A percentile compares a stretch with the other conserved stretches of the same genome.
Evolutionary conservation across 2,113 vertebrate species (phyloP).

Genomic region (Pachycephala philippinensis): DNA sequence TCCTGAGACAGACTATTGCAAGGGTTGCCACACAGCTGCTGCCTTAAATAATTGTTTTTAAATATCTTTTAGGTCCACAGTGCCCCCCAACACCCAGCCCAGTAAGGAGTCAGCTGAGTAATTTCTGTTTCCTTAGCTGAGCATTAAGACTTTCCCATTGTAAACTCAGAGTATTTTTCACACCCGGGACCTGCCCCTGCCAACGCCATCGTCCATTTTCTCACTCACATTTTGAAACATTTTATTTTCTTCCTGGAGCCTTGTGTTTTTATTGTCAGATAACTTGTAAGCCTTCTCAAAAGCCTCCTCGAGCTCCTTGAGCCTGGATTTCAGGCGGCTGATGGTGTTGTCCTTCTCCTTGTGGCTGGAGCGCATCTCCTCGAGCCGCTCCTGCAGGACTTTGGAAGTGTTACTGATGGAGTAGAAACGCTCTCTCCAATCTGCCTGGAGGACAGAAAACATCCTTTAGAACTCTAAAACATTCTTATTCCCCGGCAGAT

Average conservation of each 20-base stretch:
- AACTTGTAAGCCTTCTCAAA: slow-evolving; percentile 80
- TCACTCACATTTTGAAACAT: slow-evolving; percentile 92
- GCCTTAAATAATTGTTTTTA: background rate
- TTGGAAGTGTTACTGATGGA: slow-evolving; percentile 74
- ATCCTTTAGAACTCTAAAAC: background rate
- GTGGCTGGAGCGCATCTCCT: slow-evolving; percentile 79
- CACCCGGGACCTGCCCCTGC: background rate
- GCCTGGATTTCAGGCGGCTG: slow-evolving; percentile 71
- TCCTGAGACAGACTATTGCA: background rate
- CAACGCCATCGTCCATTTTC: background rate
- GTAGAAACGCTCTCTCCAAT: slow-evolving; percentile 84
- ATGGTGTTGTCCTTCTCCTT: slow-evolving; percentile 84
- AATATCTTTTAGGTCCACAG: background rate
- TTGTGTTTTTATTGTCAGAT: slow-evolving; percentile 83
- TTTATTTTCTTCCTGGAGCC: slow-evolving; percentile 83
- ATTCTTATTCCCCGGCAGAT: background rate
- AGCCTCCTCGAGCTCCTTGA: slow-evolving; percentile 83
- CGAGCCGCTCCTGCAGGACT: slow-evolving; percentile 81
- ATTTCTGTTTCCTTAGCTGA: background rate
- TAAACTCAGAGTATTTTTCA: background rate
- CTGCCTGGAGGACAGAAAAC: slow-evolving; percentile 65
- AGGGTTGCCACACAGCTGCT: background rate
- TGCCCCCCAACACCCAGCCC: background rate
- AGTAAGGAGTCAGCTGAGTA: background rate
- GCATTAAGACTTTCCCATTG: background rate